These are phyloP conservation scores for Buathra laborator DNA, from an alignment of 2,888 invertebrate genomes.

Conservation along the genomic window DNA sequence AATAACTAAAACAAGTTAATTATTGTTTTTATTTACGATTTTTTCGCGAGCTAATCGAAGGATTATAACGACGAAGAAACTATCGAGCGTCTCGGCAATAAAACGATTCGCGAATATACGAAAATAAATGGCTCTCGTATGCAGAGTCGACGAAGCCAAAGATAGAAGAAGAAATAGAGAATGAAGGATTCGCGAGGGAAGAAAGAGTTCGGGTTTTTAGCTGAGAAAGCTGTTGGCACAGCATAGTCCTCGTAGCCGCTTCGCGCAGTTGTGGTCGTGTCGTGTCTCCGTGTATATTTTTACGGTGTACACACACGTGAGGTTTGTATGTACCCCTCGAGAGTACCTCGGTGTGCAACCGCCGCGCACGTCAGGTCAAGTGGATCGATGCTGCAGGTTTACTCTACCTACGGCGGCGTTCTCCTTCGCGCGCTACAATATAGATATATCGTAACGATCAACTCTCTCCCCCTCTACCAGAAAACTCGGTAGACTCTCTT, in stretches of 20 bases:
- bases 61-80: background rate
- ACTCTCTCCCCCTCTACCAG: conserved; percentile 4
- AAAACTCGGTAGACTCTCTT: conserved; percentile 29
- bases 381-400: conserved; percentile 83
- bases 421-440: conserved; percentile 56
- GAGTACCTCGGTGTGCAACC: conserved; percentile 51
- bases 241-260: conserved; percentile 40
- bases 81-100: background rate
- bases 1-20: no score
- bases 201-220: conserved; percentile 58
- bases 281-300: conserved; percentile 42
- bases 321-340: conserved; percentile 22
- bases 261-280: conserved; percentile 18
- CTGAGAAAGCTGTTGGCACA: conserved; percentile 68
- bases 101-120: background rate
- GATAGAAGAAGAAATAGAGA: conserved; percentile 13
- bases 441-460: conserved; percentile 25
- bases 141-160: background rate
- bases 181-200: conserved; percentile 19
- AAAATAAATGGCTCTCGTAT: conserved; percentile 38
- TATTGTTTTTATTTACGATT: no score
- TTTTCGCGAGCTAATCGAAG: background rate
- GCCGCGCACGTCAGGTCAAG: conserved; percentile 79
- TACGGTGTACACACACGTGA: conserved; percentile 34
- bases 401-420: conserved; percentile 71